Percentiles rank a stretch among this genome's conserved stretches.
These are phyloP conservation scores for Tricholaema leucomelas DNA, from an alignment of 2,113 vertebrate species.

Conservation along the genomic window DNA sequence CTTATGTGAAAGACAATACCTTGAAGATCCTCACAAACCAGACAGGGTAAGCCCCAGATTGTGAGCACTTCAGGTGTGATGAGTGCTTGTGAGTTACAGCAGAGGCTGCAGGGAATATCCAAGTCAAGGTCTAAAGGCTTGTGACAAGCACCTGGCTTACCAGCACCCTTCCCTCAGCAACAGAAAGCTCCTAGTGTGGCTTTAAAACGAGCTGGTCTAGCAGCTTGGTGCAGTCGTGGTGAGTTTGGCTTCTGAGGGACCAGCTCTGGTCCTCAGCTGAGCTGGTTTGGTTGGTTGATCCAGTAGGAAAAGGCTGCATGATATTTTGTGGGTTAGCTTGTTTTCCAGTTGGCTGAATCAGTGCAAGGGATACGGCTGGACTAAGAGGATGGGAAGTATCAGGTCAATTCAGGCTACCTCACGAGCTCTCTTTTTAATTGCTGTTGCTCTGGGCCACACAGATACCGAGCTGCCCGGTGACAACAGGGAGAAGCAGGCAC, in stretches of 20 bases:
- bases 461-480: not conserved
- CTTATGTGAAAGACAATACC: not conserved
- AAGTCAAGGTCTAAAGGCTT: not conserved
- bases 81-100: accelerated
- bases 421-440: not conserved
- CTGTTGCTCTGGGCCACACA: not conserved
- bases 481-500: accelerated
- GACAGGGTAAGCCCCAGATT: not conserved
- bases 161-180: not conserved
- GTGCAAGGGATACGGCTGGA: accelerated
- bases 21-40: accelerated
- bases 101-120: not conserved
- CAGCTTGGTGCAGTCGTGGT: not conserved
- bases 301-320: not conserved
- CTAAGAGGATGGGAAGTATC: not conserved
- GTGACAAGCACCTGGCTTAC: not conserved
- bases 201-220: not conserved
- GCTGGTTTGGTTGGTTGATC: not conserved
- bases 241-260: not conserved
- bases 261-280: not conserved
- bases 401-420: not conserved
- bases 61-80: accelerated
- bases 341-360: not conserved
- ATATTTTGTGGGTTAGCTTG: not conserved
- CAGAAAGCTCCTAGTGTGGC: accelerated